Evolutionary conservation across 2,113 vertebrate species (phyloP).

Genomic region (Pogonocichla stellata): DNA sequence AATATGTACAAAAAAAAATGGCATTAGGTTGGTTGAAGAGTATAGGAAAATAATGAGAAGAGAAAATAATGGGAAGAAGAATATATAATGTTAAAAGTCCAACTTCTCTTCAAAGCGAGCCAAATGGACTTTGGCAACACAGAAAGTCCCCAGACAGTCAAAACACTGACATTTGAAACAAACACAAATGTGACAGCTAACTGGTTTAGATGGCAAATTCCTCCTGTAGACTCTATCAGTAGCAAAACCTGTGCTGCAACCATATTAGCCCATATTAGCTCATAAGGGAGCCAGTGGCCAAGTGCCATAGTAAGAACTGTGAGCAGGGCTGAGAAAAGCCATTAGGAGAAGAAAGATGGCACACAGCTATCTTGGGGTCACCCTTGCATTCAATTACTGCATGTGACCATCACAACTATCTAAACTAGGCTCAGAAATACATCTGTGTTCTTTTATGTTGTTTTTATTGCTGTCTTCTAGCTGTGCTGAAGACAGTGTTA

Average conservation of each 20-base stretch:
- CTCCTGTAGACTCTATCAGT: not conserved
- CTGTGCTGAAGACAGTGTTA: not conserved
- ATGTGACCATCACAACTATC: not conserved
- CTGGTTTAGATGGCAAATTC: not conserved
- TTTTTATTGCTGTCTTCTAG: not conserved
- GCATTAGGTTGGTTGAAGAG: not conserved
- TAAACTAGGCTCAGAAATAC: not conserved
- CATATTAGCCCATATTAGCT: not conserved
- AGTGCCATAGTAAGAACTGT: not conserved
- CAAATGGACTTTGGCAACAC: not conserved
- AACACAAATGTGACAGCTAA: not conserved
- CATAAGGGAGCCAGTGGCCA: not conserved
- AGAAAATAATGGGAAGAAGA: not conserved
- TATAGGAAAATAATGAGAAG: not conserved
- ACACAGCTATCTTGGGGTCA: not conserved
- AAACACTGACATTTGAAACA: not conserved
- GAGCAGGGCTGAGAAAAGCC: not conserved
- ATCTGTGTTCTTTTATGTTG: not conserved
- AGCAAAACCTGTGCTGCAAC: not conserved
- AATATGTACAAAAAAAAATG: not conserved
- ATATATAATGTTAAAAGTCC: not conserved
- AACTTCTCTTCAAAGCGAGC: not conserved
- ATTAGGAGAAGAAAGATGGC: constrained; percentile 26
- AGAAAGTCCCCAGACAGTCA: not conserved
- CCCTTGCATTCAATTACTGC: not conserved